Base-by-base conservation (phyloP, 2,797 vertebrate species). In the Sebastes hopkinsi region DNA sequence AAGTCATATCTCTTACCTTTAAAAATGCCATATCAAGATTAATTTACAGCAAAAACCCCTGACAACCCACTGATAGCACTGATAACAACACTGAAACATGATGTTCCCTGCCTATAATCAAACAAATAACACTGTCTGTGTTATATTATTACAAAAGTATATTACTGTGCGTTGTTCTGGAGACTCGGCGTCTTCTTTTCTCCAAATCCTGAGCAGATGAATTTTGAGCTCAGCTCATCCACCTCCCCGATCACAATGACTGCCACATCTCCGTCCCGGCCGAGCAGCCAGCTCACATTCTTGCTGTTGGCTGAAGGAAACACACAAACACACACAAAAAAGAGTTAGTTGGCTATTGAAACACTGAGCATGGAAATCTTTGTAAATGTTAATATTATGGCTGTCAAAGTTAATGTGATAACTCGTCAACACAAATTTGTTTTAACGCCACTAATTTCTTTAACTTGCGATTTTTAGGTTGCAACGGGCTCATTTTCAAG, bases 191-290 rank as follows among this genome's bases (percentile, higher is more conserved):
- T 12, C 83, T 92, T 95, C 79, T 92, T 95, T 52, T 95, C 94
- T 58, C 73, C 94, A 10, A 92, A 56, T 60, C 93, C 93, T 1
- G 95, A 88, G 85, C 81, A 91, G 88, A 96, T 95, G 82, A 96
- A 92, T 78, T 93, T 95, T 71, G 94, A 94, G 60, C 80, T 94
- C 67, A 95, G 84, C 71, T 95, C 95, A 16, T 95, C 95, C 87
- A 93, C 72, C 82, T 96, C 96, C 27, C 94, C 95, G 6, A 96
- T 96, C 66, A 95, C 90, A 25, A 92, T 60, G 74, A 96, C 95
- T 1, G 95, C 92, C 55, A 96, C 94, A 10, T 96, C 96, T 81
- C 96, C 96, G 25, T 96, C 96, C 3, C 93, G 90, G 20, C 95
- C 95, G 3, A 94, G 92, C 70, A 95, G 88, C 96, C 96, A 96